Percentiles rank a stretch among this genome's conserved stretches.
Evolutionary conservation across 2,797 vertebrate genomes (phyloP).

Genomic region (Propithecus deckenii): DNA sequence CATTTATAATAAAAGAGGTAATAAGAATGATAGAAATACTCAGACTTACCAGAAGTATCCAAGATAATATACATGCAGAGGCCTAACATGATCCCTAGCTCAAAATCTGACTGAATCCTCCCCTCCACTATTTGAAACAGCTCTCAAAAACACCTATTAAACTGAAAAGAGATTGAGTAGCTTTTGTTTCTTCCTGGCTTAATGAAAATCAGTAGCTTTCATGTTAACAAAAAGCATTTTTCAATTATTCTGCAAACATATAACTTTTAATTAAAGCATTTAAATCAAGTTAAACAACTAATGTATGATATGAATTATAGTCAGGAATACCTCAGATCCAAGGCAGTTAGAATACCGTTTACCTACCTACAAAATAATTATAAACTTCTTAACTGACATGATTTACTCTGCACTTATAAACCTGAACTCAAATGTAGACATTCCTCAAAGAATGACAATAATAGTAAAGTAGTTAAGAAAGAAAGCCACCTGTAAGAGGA

Average conservation of each 20-base stretch:
- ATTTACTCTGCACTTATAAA: slow-evolving; percentile 80
- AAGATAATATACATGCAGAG: neutral
- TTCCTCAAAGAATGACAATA: neutral
- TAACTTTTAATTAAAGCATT: slow-evolving; percentile 68
- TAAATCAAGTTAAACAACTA: slow-evolving; percentile 76
- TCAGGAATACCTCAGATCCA: slow-evolving; percentile 60
- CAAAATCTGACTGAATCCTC: neutral
- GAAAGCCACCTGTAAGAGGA: slow-evolving; percentile 64
- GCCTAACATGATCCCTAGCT: neutral
- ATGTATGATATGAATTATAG: slow-evolving; percentile 67
- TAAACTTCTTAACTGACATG: slow-evolving; percentile 81
- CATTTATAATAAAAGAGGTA: slow-evolving; percentile 21
- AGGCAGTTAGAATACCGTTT: slow-evolving; percentile 74
- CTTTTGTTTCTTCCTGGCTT: slow-evolving; percentile 27
- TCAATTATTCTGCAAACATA: slow-evolving; percentile 68
- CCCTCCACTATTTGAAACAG: neutral
- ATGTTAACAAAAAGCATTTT: slow-evolving; percentile 58
- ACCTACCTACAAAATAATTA: slow-evolving; percentile 79
- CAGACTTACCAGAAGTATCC: neutral
- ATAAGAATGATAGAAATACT: neutral
- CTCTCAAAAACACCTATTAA: neutral
- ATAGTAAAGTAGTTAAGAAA: neutral
- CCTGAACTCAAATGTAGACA: slow-evolving; percentile 71
- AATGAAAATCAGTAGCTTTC: slow-evolving; percentile 27
- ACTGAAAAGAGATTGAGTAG: neutral